phyloP scores from a whole-genome alignment of 1,140 invertebrate genomes.

The Protaetia brevitarsis region DNA sequence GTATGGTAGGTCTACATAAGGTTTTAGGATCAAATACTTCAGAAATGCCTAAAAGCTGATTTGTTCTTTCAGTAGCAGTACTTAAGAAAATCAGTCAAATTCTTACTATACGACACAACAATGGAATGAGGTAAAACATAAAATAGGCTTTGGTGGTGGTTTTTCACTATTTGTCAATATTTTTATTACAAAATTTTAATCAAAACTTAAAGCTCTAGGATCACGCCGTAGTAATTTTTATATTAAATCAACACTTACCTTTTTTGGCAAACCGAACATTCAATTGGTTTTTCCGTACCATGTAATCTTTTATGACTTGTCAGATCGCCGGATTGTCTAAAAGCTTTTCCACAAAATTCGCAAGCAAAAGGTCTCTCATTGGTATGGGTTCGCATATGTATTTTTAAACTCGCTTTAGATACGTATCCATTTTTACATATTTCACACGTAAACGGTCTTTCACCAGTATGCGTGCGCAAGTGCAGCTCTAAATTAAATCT shows the following conservation, averaged over 20 bases:
- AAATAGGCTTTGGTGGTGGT: too few species aligned
- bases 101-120: too few species aligned
- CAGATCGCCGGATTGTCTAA: constrained; percentile 46
- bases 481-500: constrained; percentile 65
- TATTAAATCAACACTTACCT: too few species aligned
- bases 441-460: constrained; percentile 48
- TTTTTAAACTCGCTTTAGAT: constrained; percentile 54
- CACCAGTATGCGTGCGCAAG: constrained; percentile 62
- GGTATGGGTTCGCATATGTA: constrained; percentile 61
- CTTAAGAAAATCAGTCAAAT: too few species aligned
- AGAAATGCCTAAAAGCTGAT: too few species aligned
- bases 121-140: too few species aligned
- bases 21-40: too few species aligned
- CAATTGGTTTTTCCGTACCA: constrained; percentile 48
- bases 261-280: constrained; percentile 47
- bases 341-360: constrained; percentile 51
- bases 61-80: too few species aligned
- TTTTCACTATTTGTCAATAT: too few species aligned
- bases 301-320: constrained; percentile 48
- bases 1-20: not conserved
- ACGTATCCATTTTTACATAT: constrained; percentile 50
- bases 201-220: too few species aligned
- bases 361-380: constrained; percentile 58
- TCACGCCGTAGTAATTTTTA: too few species aligned
- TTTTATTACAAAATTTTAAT: not conserved